Percentiles rank a stretch among this genome's conserved stretches.
Conservation (phyloP, 1,140 invertebrate species). For the Andricus grossulariae region DNA sequence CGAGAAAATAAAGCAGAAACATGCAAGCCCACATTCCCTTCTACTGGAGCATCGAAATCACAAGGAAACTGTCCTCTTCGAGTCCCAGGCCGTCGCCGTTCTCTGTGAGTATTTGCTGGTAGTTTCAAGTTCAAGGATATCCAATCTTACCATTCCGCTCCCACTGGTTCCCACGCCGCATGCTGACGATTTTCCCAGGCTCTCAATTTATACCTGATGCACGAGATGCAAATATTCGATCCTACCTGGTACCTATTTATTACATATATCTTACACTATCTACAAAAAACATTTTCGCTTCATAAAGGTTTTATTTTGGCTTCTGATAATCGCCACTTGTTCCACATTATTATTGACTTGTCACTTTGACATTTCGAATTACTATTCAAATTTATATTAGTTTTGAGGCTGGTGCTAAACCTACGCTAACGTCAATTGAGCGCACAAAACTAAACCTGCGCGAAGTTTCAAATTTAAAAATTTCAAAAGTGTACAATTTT, state of each 20-base stretch:
- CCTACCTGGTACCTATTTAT: background rate
- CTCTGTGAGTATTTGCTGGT: constrained; percentile 81
- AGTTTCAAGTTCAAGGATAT: background rate
- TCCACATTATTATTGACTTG: background rate
- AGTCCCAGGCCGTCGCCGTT: constrained; percentile 91
- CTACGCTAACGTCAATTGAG: too few relatives aligned
- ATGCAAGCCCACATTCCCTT: constrained; percentile 91
- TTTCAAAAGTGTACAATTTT: too few relatives aligned
- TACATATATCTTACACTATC: too few relatives aligned
- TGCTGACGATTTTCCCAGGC: background rate
- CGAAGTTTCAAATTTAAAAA: too few relatives aligned
- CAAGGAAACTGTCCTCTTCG: constrained; percentile 91
- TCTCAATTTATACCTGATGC: background rate
- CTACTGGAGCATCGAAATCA: constrained; percentile 91
- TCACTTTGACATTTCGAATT: background rate
- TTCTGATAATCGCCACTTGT: background rate
- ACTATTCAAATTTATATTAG: too few relatives aligned
- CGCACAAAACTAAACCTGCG: too few relatives aligned
- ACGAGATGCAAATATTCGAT: constrained; percentile 14
- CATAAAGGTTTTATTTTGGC: background rate
- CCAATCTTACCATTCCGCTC: background rate
- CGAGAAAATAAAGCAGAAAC: constrained; percentile 89
- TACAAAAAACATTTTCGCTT: too few relatives aligned
- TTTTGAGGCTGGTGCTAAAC: too few relatives aligned
- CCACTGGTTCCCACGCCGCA: constrained; percentile 1